A percentile compares a stretch with the other conserved stretches of the same genome.
Conservation (phyloP, 2,797 vertebrate genomes). For the Psittacula derbiana region DNA sequence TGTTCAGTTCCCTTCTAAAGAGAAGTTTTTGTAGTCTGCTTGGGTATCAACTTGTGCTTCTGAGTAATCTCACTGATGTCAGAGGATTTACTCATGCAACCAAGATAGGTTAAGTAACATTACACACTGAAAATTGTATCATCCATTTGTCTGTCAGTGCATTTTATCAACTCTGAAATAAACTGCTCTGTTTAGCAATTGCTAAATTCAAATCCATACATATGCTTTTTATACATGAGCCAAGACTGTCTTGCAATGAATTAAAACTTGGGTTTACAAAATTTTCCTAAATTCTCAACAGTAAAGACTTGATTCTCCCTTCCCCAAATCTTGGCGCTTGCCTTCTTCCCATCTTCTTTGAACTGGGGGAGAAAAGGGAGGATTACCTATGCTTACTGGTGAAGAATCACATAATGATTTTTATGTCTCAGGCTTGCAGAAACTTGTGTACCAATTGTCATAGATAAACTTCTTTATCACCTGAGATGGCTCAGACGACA, state of each 20-base stretch:
- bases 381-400: not conserved
- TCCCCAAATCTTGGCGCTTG: not conserved
- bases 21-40: not conserved
- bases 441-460: not conserved
- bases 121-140: not conserved
- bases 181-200: not conserved
- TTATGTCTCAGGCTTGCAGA: not conserved
- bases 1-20: not conserved
- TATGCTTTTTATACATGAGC: not conserved
- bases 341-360: not conserved
- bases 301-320: not conserved
- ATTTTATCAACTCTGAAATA: not conserved
- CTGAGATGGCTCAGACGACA: not conserved
- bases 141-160: not conserved
- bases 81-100: not conserved
- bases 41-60: not conserved
- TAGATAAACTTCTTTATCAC: not conserved
- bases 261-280: not conserved
- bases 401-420: not conserved
- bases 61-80: not conserved
- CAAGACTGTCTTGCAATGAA: not conserved
- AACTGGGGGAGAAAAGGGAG: not conserved
- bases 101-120: not conserved
- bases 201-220: not conserved
- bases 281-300: not conserved